phyloP scores from a whole-genome alignment of 2,113 vertebrate genomes.

The Pandion haliaetus region DNA sequence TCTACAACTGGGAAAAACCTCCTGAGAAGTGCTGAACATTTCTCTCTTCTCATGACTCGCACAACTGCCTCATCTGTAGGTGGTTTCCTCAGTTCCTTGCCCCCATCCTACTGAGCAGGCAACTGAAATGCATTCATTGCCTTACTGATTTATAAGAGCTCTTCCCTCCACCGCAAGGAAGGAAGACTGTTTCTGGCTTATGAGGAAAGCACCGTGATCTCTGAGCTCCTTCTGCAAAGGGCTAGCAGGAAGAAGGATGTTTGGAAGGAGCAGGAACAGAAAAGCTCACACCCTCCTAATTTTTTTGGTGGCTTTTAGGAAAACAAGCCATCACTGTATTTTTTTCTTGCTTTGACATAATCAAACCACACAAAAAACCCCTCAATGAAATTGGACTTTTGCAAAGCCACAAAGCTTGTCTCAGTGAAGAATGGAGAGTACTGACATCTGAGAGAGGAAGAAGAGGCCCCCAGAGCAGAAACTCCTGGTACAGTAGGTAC shows the following conservation, averaged over 20 bases:
- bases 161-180: not conserved
- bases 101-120: not conserved
- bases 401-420: not conserved
- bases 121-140: not conserved
- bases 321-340: not conserved
- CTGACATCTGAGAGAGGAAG: not conserved
- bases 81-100: constrained; percentile 52
- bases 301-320: not conserved
- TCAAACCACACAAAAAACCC: not conserved
- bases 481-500: not conserved
- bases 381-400: not conserved
- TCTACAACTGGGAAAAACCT: not conserved
- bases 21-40: not conserved
- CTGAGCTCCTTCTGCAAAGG: constrained; percentile 8
- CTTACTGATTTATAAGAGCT: not conserved
- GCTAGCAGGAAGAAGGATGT: not conserved
- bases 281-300: not conserved
- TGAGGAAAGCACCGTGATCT: not conserved
- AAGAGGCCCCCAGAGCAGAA: not conserved
- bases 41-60: constrained; percentile 9
- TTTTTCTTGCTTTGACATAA: not conserved
- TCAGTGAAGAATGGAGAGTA: not conserved
- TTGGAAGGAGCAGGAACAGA: not conserved
- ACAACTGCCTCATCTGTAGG: constrained; percentile 28
- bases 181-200: not conserved